These are phyloP conservation scores for Maniola jurtina DNA, from an alignment of 1,140 invertebrate genomes.

Conservation along the genomic window DNA sequence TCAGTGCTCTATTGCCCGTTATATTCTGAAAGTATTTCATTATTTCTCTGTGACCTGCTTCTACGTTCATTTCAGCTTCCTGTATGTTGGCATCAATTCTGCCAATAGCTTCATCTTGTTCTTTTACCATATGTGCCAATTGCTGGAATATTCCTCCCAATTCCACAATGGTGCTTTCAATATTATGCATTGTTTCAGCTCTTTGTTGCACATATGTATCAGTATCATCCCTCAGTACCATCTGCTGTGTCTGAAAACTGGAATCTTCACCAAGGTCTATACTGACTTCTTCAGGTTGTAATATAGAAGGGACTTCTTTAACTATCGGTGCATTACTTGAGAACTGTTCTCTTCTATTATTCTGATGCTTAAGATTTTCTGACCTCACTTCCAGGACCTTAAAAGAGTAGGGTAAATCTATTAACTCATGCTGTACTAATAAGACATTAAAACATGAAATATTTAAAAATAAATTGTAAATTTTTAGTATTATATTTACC, in stretches of 20 bases:
- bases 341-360: slow-evolving; percentile 95
- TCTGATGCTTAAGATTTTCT: slow-evolving; percentile 97
- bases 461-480: slow-evolving; percentile 9
- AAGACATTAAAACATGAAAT: too few species aligned
- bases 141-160: slow-evolving; percentile 99
- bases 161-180: slow-evolving; percentile 99
- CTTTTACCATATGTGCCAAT: slow-evolving; percentile 98
- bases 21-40: slow-evolving; percentile 99
- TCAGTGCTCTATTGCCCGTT: slow-evolving; percentile 98
- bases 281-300: slow-evolving; percentile 86
- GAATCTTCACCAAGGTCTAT: slow-evolving; percentile 85
- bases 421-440: not conserved
- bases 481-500: slow-evolving; percentile 42
- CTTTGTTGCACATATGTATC: slow-evolving; percentile 95
- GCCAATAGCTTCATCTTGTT: slow-evolving; percentile 99
- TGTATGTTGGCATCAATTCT: slow-evolving; percentile 98
- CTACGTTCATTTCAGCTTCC: slow-evolving; percentile 97
- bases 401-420: slow-evolving; percentile 32
- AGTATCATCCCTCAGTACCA: slow-evolving; percentile 89
- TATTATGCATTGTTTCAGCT: slow-evolving; percentile 99
- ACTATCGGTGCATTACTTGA: slow-evolving; percentile 88
- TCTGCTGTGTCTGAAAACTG: slow-evolving; percentile 80
- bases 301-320: slow-evolving; percentile 81
- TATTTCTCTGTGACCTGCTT: slow-evolving; percentile 98
- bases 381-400: slow-evolving; percentile 91